Conservation (phyloP, 2,797 vertebrate species). For the Tragopan temminckii region DNA sequence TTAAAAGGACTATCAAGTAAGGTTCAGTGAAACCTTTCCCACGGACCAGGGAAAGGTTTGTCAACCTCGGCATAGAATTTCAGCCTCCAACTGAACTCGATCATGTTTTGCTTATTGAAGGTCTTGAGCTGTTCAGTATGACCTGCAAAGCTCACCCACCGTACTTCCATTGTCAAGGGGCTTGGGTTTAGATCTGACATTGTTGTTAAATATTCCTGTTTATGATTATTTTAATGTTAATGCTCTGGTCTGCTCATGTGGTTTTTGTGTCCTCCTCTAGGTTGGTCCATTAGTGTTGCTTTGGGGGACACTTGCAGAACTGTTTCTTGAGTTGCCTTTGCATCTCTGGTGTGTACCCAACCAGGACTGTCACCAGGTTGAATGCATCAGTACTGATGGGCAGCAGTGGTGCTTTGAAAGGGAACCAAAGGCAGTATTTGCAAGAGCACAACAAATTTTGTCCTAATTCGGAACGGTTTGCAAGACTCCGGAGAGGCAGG, state of each 20-base stretch:
- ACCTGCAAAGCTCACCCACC: neutral
- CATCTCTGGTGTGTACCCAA: neutral
- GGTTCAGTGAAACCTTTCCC: neutral
- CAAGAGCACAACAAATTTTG: neutral
- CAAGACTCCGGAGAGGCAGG: neutral
- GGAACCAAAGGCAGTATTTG: neutral
- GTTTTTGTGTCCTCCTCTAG: neutral
- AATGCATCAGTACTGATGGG: rapidly evolving
- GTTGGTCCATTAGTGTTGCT: neutral
- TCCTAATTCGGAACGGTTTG: neutral
- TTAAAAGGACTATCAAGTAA: neutral
- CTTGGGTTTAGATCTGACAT: neutral
- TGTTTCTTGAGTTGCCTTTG: neutral
- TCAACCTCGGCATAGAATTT: neutral
- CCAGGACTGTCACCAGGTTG: neutral
- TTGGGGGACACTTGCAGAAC: rapidly evolving
- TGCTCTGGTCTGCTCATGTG: rapidly evolving
- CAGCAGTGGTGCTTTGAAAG: neutral
- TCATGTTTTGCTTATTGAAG: neutral
- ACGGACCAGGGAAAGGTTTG: neutral
- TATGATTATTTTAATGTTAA: neutral
- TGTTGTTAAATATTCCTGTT: rapidly evolving
- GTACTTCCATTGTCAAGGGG: neutral
- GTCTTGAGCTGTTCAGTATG: rapidly evolving
- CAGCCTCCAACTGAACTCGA: neutral